Conservation (phyloP, 2,113 vertebrate genomes). For the Ictidomys tridecemlineatus region DNA sequence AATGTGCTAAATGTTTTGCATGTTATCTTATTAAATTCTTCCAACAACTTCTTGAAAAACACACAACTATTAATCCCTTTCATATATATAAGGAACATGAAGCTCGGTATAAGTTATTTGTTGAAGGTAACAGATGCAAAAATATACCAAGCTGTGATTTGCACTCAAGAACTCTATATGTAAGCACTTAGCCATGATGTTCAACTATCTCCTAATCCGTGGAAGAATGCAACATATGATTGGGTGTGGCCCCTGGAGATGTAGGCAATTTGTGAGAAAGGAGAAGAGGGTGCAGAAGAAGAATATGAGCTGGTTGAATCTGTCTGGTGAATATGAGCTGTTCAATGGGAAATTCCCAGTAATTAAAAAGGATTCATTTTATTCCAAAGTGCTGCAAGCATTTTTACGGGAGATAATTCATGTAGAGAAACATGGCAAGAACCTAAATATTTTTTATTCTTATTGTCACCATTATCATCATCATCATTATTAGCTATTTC, state of each 20-base stretch:
- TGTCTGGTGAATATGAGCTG: background rate
- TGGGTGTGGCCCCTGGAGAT: background rate
- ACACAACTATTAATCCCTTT: background rate
- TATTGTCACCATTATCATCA: background rate
- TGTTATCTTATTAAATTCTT: slow-evolving; percentile 48
- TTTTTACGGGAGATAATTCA: background rate
- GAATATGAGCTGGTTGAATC: background rate
- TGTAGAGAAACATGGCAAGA: background rate
- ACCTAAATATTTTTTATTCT: background rate
- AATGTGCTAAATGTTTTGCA: slow-evolving; percentile 11
- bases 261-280: background rate
- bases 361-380: background rate
- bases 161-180: background rate
- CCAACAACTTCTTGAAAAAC: background rate
- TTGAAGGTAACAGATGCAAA: background rate
- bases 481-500: background rate
- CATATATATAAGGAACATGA: background rate
- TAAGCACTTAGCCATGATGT: background rate
- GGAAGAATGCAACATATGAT: background rate
- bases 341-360: background rate
- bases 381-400: background rate
- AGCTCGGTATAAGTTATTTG: background rate
- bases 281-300: background rate
- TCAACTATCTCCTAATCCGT: background rate
- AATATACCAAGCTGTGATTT: background rate